Evolutionary conservation across 2,888 invertebrate species (phyloP), one percentile per base, ranked within the genome.

Genomic region (Arrhopalites spinosus): DNA sequence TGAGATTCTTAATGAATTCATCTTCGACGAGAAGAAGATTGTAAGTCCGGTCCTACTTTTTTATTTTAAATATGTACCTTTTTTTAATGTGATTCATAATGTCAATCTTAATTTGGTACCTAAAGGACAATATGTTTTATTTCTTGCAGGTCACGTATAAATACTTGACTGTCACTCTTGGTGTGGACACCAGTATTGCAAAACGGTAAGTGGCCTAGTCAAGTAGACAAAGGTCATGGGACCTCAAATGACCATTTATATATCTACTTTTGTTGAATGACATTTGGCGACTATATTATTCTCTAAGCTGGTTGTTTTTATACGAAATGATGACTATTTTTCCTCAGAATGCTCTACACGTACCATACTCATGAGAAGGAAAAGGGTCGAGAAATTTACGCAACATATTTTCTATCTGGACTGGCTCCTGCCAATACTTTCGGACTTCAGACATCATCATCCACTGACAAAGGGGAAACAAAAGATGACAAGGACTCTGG

Each of bases 1-100:
- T 61, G 86, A 87, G 83, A 86, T 86, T 77, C 74, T 89, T 43
- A 87, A 87, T 78, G 89, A 89, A 84, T 86, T 87, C 80, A 84
- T 90, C 76, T 84, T 87, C 79, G 90, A 90, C 20, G 25, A 23
- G 5, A 15, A 64, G 29, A 64, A 5, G 27, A n/a, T 30, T 36
- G 43, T 47, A 45, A 20, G 20, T 20, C 25, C 36, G 13, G 43
- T 67, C n/a, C 11, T 36, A 20, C 11, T 5, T 29, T 36, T 27
- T 53, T 53, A 47, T 29, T 36, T 11, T 45, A 11, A 45, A 45
- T 45, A 45, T 7, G n/a, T 53, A 23, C 23, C n/a, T n/a, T 1
- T 20, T n/a, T 8, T 73, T 66, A 27, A 64, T 36, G 11, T 50
- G 23, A 64, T 25, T 30, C 47, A 15, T 70, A 5, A 25, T 59